Percentiles rank a stretch among this genome's conserved stretches.
phyloP scores from a whole-genome alignment of 2,888 invertebrate species.

The Mythimna albipuncta region DNA sequence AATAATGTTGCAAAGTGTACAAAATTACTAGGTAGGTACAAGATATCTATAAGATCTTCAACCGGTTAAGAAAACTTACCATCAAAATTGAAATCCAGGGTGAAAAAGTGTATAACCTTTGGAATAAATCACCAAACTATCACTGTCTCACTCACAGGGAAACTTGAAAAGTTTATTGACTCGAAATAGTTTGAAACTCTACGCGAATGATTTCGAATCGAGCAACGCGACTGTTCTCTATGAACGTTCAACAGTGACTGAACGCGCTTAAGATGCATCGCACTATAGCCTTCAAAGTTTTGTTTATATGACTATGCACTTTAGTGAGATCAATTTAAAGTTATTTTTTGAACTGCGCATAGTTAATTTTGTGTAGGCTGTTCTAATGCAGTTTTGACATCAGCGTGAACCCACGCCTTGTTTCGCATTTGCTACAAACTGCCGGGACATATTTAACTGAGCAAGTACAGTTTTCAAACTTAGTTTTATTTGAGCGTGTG shows the following conservation, averaged over 20 bases:
- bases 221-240: constrained; percentile 70
- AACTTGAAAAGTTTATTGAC: constrained; percentile 74
- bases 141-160: constrained; percentile 72
- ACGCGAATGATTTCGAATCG: constrained; percentile 35
- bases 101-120: constrained; percentile 68
- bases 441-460: not conserved
- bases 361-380: constrained; percentile 55
- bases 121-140: constrained; percentile 64
- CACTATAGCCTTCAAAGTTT: constrained; percentile 68
- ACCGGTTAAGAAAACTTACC: constrained; percentile 71
- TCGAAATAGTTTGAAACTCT: constrained; percentile 70
- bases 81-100: constrained; percentile 84
- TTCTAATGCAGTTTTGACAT: constrained; percentile 67
- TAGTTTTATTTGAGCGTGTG: not conserved
- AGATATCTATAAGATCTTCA: constrained; percentile 36
- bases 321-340: constrained; percentile 63
- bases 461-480: not conserved
- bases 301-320: constrained; percentile 70
- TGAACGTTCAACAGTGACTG: constrained; percentile 77
- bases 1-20: constrained; percentile 47
- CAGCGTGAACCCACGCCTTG: constrained; percentile 59
- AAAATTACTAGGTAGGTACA: constrained; percentile 42
- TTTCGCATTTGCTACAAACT: constrained; percentile 38
- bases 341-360: constrained; percentile 35
- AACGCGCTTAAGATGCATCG: constrained; percentile 74